Base-by-base conservation (phyloP, 2,797 vertebrate genomes). In the Neosilurus mollespiculum region DNA sequence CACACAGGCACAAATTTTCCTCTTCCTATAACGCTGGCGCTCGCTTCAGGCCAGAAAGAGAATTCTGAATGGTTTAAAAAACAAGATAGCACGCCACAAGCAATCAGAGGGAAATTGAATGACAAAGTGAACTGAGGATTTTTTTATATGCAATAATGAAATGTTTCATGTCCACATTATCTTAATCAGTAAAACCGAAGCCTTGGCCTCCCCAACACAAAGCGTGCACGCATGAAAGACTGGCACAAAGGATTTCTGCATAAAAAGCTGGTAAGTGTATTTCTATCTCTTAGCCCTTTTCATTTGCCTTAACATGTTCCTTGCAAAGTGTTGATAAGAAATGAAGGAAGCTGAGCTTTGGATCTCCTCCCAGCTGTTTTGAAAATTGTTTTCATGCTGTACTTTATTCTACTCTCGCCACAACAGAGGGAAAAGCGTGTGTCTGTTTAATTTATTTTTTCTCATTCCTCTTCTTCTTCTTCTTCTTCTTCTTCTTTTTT, bases 241-340 rank as follows among this genome's bases (percentile, higher is more conserved):
- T 37, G 20, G 22, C 77, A 30, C 86, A 85, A 59, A 83, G 81
- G 85, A 76, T 54, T 30, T 61, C 80, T 53, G 86, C 24, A 72
- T 61, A 84, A 87, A 84, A 78, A 83, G 9, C 24, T 9, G 76
- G 64, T 87, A 81, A 84, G 89, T 86, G 78, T 22, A 53, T 78
- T 87, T 14, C 72, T 84, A 81, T 85, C 58, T 69, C 88, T 89
- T 87, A 89, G 81, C 82, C 83, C 73, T 66, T 86, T 72, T 58
- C 78, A 83, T 66, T 80, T 64, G 49, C 64, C 84, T 84, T 82
- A 73, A 85, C 86, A 70, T 65, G 77, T 81, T 9, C 7, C 86
- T 84, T 88, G 90, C 86, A 53, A 84, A 67, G 22, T 58, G 22
- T 85, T 77, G 91, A 92, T 92, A 81, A 88, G 90, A 84, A 82